Percentiles rank a stretch among this genome's conserved stretches.
phyloP scores from a whole-genome alignment of 2,113 vertebrate species.

The Eudyptes chrysolophus region DNA sequence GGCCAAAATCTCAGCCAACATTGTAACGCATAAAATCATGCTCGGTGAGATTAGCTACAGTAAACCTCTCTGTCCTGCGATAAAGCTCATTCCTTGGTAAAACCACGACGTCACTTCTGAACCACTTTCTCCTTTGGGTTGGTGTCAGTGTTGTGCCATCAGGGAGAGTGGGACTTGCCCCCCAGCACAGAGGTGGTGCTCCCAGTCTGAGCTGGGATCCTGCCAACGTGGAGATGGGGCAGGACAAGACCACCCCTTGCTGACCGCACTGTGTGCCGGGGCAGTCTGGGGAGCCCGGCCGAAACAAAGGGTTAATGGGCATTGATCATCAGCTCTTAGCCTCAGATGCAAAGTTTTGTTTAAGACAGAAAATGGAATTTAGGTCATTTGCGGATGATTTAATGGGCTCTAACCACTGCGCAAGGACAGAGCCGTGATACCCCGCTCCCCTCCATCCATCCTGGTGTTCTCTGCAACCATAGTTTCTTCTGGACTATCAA shows the following conservation, averaged over 20 bases:
- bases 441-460: neutral
- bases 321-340: neutral
- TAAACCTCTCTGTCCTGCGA: neutral
- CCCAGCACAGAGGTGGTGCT: rapidly evolving
- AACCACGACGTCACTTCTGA: neutral
- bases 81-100: neutral
- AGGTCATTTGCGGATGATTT: neutral
- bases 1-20: slow-evolving; percentile 24
- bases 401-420: neutral
- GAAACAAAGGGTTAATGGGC: neutral
- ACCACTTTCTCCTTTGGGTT: neutral
- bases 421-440: neutral
- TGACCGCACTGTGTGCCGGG: rapidly evolving
- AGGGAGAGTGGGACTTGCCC: neutral
- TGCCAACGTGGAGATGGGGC: neutral
- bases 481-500: neutral
- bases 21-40: neutral
- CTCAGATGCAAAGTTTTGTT: neutral
- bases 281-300: neutral
- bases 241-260: neutral
- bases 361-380: neutral
- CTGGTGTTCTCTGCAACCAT: rapidly evolving
- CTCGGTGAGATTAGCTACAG: neutral
- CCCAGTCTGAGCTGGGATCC: neutral
- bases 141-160: neutral